Percentiles rank a stretch among this genome's conserved stretches.
phyloP scores from a whole-genome alignment of 2,888 invertebrate genomes.

The Yponomeuta sedellus region DNA sequence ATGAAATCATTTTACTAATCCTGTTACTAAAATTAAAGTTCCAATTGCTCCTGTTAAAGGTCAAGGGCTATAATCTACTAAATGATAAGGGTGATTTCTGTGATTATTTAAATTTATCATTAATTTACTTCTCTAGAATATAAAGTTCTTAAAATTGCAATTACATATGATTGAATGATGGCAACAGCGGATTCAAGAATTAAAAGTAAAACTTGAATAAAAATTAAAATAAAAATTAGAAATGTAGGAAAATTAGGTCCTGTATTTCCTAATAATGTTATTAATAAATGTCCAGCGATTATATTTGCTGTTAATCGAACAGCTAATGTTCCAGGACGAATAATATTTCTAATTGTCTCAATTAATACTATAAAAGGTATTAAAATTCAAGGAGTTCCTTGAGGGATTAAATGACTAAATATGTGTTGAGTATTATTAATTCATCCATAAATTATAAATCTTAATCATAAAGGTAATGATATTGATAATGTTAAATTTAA shows the following conservation, averaged over 20 bases:
- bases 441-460: conserved; percentile 81
- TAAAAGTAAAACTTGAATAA: conserved; percentile 70
- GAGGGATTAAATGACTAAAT: conserved; percentile 81
- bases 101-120: conserved; percentile 70
- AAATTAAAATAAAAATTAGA: conserved; percentile 49
- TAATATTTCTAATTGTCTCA: conserved; percentile 84
- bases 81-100: conserved; percentile 77
- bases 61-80: conserved; percentile 81
- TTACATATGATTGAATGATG: conserved; percentile 81
- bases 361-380: conserved; percentile 85
- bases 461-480: conserved; percentile 79
- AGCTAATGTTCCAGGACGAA: conserved; percentile 81
- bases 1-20: conserved; percentile 79
- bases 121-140: conserved; percentile 82
- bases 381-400: conserved; percentile 78
- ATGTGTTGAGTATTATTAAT: conserved; percentile 78
- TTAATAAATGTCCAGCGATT: conserved; percentile 83
- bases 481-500: conserved; percentile 75
- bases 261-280: conserved; percentile 75
- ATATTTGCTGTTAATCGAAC: conserved; percentile 86
- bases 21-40: conserved; percentile 73
- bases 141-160: conserved; percentile 78
- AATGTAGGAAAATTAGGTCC: conserved; percentile 36
- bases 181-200: conserved; percentile 78
- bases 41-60: conserved; percentile 78